Evolutionary conservation across 2,113 vertebrate species (phyloP).

Genomic region (Murina feae): DNA sequence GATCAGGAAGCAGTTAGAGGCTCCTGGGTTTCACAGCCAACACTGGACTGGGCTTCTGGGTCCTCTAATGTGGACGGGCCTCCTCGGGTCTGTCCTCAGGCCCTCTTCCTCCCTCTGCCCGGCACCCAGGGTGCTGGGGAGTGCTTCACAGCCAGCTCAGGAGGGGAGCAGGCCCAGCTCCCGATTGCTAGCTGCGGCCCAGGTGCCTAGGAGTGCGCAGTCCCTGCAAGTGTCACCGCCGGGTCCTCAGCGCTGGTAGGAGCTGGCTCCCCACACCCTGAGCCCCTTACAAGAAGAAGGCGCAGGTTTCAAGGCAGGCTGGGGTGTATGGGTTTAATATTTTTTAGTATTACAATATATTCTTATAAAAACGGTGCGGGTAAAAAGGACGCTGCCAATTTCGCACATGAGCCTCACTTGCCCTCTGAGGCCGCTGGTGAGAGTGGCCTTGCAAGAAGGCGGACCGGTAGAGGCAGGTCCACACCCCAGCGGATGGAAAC

Average conservation of each 20-base stretch:
- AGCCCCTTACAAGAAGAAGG: not conserved
- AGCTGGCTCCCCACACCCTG: not conserved
- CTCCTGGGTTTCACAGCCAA: not conserved
- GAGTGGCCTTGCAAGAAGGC: not conserved
- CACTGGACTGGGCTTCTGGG: not conserved
- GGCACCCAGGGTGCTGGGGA: not conserved
- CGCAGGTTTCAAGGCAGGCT: not conserved
- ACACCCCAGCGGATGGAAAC: not conserved
- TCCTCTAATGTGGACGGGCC: not conserved
- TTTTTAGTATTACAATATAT: conserved; percentile 86
- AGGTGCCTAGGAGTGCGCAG: not conserved
- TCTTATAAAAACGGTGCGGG: conserved; percentile 85
- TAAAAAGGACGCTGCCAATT: conserved; percentile 80
- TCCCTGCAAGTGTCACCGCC: not conserved
- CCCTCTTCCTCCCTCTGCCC: not conserved
- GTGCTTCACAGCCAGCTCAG: not conserved
- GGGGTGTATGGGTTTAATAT: conserved; percentile 82
- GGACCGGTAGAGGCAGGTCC: not conserved
- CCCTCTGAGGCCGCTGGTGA: conserved; percentile 66
- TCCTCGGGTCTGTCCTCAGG: not conserved
- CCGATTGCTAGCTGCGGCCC: rapidly evolving
- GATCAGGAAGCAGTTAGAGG: rapidly evolving
- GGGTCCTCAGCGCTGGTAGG: not conserved
- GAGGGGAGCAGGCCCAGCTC: not conserved
- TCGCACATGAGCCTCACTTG: conserved; percentile 81